Evolutionary conservation across 2,113 vertebrate genomes (phyloP), one percentile per base, ranked within the genome.

Genomic region (Phaethornis superciliosus): DNA sequence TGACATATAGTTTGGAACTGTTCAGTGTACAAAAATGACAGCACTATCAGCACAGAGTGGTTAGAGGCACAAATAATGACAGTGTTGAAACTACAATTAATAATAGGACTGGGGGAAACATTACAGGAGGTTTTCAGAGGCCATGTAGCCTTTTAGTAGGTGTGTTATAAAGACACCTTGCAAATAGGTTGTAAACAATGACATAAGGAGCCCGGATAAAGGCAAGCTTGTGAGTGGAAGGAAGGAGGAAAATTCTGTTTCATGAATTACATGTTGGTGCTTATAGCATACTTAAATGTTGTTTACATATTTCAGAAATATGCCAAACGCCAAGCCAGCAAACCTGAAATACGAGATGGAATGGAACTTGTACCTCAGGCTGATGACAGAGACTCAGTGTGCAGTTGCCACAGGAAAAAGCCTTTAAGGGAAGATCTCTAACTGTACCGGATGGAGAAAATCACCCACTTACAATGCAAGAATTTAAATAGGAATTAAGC

Each of bases 321-420:
- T 8, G 97, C 99, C 0, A 65, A 97, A 88, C 98, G 97, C 51
- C 99, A 99, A 98, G 92, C 78, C 27, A 98, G 96, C 68, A 97
- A 89, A 80, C 98, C 99, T 4, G 93, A 96, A 32, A 97, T 95
- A 68, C 98, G 97, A 32, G 93, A 98, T 8, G 98, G 98, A 83
- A 99, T 99, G 99, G 99, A 99, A 92, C 96, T 81, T 40, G 98
- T 99, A 44, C 92, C 98, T 93, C 98, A 99, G 97, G 98, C 98
- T 4, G 96, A 98, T 56, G 98, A 99, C 85, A 96, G 91, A 89
- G 92, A 96, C 0, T 96, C 98, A 4, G 27, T 60, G 12, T 99
- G 99, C 78, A 89, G 47, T 1, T 99, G 99, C 95, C 96, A 96
- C 81, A 96, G 95, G 33, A 92, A 94, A 58, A 95, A 75, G 33